Base-by-base conservation (phyloP, 2,888 invertebrate genomes). In the Encarsia formosa region DNA sequence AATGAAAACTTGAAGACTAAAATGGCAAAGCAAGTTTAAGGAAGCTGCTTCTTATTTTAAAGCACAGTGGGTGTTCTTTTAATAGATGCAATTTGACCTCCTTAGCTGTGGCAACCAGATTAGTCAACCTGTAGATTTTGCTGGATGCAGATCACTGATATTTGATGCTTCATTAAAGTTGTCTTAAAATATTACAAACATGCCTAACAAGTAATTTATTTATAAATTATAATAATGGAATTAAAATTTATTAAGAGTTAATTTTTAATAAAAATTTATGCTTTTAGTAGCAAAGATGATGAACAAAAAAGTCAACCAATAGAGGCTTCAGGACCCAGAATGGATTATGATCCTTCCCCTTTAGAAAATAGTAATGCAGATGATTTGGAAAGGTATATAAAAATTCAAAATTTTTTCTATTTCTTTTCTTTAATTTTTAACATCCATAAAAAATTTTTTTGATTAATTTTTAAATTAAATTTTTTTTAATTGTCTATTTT, bases 21-120 rank as follows among this genome's bases (percentile, higher is more conserved):
- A 55, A 51, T 51, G 54, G 54, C 34, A 48, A 51, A 51, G 15
- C 44, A 37, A 37, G 51, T 55, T 55, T 52, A 13, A 55, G 55
- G 52, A 55, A 52, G 49, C 29, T 42, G 40, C 26, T 13, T 13
- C 23, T 16, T 52, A 49, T 49, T 49, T n/a, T 34, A 56, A 49
- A 42, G 35, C 43, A 38, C 45, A 37, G 65, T 65, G 65, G 64
- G 64, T 64, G 65, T 69, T 69, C 72, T 72, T 71, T 71, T 72
- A 69, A 68, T 73, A 73, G 71, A 69, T 47, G 24, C 50, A 56
- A 64, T 65, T 61, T 65, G 69, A 71, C 70, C 71, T 71, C 66
- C 60, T 71, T 73, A 46, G 11, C 24, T 43, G 43, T 23, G n/a
- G 56, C 57, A 53, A 57, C 60, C 58, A 59, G 54, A 59, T 59